Evolutionary conservation across 2,797 vertebrate species (phyloP).

Genomic region (Rhabdophis nuchalis): DNA sequence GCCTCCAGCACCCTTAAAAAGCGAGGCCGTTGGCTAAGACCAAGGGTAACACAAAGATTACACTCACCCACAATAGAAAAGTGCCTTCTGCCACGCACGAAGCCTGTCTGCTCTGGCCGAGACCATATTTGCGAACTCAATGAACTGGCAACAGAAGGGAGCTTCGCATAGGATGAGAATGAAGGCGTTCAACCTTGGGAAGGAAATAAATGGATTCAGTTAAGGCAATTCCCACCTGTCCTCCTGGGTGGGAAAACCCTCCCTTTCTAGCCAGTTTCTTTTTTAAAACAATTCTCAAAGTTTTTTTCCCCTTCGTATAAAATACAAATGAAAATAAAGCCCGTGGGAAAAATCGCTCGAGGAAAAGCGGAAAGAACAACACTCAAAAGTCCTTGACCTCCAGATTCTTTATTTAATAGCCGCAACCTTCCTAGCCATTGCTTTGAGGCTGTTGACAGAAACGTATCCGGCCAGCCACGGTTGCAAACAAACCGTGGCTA

Average conservation of each 20-base stretch:
- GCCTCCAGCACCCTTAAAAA: neutral
- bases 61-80: constrained; percentile 93
- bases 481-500: neutral
- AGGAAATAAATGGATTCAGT: neutral
- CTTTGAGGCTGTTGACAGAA: neutral
- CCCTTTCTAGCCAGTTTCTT: neutral
- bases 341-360: neutral
- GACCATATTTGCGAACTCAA: constrained; percentile 88
- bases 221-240: neutral
- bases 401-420: no score
- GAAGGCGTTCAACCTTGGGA: constrained; percentile 86
- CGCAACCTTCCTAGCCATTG: neutral
- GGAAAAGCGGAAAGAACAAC: neutral
- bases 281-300: no score
- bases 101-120: constrained; percentile 81
- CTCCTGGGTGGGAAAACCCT: no score
- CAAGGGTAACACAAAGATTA: neutral
- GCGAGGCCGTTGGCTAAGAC: neutral
- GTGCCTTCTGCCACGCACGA: constrained; percentile 91
- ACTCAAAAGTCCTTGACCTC: fast-evolving
- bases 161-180: constrained; percentile 91
- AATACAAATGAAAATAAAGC: neutral
- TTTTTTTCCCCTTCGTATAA: neutral
- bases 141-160: constrained; percentile 96
- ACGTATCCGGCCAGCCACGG: neutral